Conservation (phyloP, 2,888 invertebrate species). For the Muschampia plurimacula region DNA sequence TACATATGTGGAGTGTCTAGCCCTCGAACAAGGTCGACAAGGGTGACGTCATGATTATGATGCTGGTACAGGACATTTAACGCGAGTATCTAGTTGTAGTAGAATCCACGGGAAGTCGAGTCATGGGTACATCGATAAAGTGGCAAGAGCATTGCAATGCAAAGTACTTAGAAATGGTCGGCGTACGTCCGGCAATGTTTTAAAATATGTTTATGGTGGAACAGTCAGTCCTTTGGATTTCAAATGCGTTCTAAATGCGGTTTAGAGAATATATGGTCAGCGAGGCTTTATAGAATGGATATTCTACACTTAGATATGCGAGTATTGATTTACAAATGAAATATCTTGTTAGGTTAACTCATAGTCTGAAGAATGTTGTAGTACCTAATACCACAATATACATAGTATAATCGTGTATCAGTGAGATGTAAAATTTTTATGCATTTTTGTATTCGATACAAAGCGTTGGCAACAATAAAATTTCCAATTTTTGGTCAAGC, state of each 20-base stretch:
- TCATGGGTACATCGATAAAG: conserved; percentile 69
- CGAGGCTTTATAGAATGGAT: conserved; percentile 61
- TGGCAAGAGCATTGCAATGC: conserved; percentile 55
- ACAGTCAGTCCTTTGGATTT: conserved; percentile 63
- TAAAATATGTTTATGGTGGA: conserved; percentile 51
- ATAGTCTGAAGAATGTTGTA: not conserved
- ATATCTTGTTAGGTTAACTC: conserved; percentile 1
- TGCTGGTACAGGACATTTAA: conserved; percentile 71
- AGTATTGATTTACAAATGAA: conserved; percentile 47
- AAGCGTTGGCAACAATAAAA: not conserved
- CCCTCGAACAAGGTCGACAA: conserved; percentile 71
- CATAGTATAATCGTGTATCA: not conserved
- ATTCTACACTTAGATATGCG: conserved; percentile 47
- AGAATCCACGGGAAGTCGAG: conserved; percentile 58
- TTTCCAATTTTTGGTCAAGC: not conserved
- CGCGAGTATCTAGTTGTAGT: conserved; percentile 51
- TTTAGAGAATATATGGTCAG: conserved; percentile 53
- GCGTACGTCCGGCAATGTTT: conserved; percentile 60
- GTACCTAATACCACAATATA: not conserved
- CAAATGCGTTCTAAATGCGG: conserved; percentile 51
- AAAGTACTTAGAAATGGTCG: conserved; percentile 48
- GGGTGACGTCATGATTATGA: conserved; percentile 74
- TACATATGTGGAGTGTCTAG: conserved; percentile 55
- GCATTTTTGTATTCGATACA: not conserved
- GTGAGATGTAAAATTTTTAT: not conserved